These are phyloP conservation scores for Artibeus jamaicensis DNA, from an alignment of 2,797 vertebrate species.

Conservation along the genomic window DNA sequence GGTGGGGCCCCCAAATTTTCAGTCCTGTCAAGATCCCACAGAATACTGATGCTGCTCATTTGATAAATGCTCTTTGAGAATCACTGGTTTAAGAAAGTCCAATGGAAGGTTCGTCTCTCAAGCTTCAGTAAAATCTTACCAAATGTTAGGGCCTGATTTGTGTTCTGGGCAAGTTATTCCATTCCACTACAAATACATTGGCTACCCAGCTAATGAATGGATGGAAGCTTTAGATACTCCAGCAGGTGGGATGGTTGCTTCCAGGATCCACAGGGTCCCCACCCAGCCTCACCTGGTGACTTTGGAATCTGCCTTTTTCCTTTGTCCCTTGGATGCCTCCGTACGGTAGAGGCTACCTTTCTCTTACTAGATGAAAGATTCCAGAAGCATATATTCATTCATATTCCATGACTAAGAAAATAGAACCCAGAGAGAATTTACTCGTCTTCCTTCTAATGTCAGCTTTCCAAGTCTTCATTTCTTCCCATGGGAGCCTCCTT, in stretches of 20 bases:
- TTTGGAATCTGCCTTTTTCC: background rate
- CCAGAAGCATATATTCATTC: background rate
- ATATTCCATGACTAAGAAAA: background rate
- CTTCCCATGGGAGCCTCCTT: background rate
- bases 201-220: background rate
- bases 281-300: background rate
- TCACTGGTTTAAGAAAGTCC: background rate
- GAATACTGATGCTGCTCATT: background rate
- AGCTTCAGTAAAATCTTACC: background rate
- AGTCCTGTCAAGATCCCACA: background rate
- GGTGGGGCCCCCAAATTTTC: background rate
- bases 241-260: background rate
- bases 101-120: background rate
- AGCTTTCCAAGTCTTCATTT: background rate
- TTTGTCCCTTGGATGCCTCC: background rate
- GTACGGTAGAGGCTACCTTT: background rate
- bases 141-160: background rate
- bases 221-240: background rate
- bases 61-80: background rate
- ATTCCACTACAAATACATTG: no score
- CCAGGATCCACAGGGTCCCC: background rate
- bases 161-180: background rate
- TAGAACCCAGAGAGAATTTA: background rate
- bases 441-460: background rate
- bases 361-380: background rate